phyloP scores from a whole-genome alignment of 2,113 vertebrate species.

The Chrysemys picta region DNA sequence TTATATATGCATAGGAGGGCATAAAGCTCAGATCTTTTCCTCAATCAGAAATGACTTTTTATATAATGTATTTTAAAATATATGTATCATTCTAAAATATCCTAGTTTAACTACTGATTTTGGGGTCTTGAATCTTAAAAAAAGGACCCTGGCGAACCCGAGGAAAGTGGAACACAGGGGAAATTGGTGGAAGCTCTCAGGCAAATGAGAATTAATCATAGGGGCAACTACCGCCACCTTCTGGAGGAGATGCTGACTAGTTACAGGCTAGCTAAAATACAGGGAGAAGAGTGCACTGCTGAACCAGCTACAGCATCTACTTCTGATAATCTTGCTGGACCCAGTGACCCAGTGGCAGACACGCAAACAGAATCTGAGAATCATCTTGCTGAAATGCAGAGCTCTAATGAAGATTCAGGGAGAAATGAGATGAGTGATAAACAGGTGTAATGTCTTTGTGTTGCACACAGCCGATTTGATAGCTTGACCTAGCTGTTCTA shows the following conservation, averaged over 20 bases:
- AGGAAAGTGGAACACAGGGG: conserved; percentile 86
- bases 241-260: conserved; percentile 95
- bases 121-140: conserved; percentile 91
- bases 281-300: conserved; percentile 78
- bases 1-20: conserved; percentile 5
- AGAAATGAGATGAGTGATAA: conserved; percentile 59
- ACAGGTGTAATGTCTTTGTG: conserved; percentile 61
- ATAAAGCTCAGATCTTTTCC: conserved; percentile 22
- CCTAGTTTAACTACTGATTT: conserved; percentile 82
- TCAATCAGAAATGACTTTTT: conserved; percentile 39
- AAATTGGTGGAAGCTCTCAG: conserved; percentile 96
- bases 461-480: not conserved
- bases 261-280: conserved; percentile 87
- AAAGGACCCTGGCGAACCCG: conserved; percentile 84
- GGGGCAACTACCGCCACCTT: conserved; percentile 95
- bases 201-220: conserved; percentile 97
- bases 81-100: conserved; percentile 61
- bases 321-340: conserved; percentile 53
- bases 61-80: conserved; percentile 51
- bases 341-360: conserved; percentile 63
- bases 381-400: conserved; percentile 73
- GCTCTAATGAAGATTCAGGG: conserved; percentile 77
- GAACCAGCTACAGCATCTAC: conserved; percentile 72
- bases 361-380: conserved; percentile 69
- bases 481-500: conserved; percentile 45